Evolutionary conservation across 2,888 invertebrate genomes (phyloP).

Genomic region (Petrolisthes manimaculis): DNA sequence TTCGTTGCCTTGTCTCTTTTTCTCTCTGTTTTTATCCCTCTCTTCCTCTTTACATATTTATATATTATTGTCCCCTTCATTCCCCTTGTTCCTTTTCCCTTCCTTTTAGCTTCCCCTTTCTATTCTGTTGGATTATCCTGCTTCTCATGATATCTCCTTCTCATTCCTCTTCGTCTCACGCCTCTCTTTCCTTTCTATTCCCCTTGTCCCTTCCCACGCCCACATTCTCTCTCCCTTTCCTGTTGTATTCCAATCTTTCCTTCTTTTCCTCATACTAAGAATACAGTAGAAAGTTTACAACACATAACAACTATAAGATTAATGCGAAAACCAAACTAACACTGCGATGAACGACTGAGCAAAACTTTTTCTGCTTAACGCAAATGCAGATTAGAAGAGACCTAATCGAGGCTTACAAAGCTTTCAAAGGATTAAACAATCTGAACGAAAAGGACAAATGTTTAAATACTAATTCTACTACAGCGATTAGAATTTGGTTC

Average conservation of each 20-base stretch:
- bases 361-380: too few relatives aligned
- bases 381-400: too few relatives aligned
- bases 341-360: too few relatives aligned
- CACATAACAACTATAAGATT: too few relatives aligned
- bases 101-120: not conserved
- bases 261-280: not conserved
- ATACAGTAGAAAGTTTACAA: too few relatives aligned
- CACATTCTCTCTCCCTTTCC: not conserved
- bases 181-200: not conserved
- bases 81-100: not conserved
- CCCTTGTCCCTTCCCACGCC: slow-evolving; percentile 4
- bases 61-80: not conserved
- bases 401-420: too few relatives aligned
- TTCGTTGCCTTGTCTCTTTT: not conserved
- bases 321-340: too few relatives aligned
- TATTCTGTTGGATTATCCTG: not conserved
- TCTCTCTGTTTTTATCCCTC: not conserved
- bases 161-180: not conserved
- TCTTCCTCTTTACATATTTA: not conserved
- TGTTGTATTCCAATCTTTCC: not conserved
- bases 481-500: too few relatives aligned
- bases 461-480: too few relatives aligned
- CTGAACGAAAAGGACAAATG: too few relatives aligned
- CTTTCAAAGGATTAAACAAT: too few relatives aligned
- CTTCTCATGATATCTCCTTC: not conserved